Evolutionary conservation across 2,113 vertebrate genomes (phyloP).

Genomic region (Crypturellus undulatus): DNA sequence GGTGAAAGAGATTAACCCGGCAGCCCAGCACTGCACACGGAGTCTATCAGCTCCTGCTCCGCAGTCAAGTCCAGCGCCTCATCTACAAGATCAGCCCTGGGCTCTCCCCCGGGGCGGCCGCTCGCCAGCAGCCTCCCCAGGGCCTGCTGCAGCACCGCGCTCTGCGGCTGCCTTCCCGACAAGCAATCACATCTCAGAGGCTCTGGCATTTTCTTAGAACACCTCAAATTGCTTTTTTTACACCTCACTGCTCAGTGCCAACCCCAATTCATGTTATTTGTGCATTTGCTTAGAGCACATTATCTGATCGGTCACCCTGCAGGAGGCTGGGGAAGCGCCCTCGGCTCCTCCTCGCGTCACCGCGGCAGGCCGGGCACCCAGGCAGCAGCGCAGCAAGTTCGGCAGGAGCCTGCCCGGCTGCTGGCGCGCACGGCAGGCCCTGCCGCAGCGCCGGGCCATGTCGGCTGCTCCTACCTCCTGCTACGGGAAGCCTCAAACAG

Average conservation of each 20-base stretch:
- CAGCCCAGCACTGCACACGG: fast-evolving
- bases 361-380: background rate
- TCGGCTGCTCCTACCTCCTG: background rate
- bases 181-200: slow-evolving; percentile 51
- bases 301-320: slow-evolving; percentile 79
- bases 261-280: slow-evolving; percentile 80
- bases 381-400: background rate
- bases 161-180: slow-evolving; percentile 16
- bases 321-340: slow-evolving; percentile 60
- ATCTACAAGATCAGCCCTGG: background rate
- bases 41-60: fast-evolving
- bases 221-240: slow-evolving; percentile 84
- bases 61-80: fast-evolving
- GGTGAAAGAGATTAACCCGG: fast-evolving
- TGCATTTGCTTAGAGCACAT: slow-evolving; percentile 79
- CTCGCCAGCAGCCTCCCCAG: background rate
- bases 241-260: slow-evolving; percentile 82
- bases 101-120: background rate
- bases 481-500: background rate
- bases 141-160: background rate
- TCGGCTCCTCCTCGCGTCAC: slow-evolving; percentile 14
- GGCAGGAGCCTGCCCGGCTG: background rate
- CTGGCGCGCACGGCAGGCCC: too few species aligned
- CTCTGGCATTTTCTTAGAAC: slow-evolving; percentile 74
- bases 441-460: too few species aligned